Base-by-base conservation (phyloP, 2,888 invertebrate species). In the Alitta virens region DNA sequence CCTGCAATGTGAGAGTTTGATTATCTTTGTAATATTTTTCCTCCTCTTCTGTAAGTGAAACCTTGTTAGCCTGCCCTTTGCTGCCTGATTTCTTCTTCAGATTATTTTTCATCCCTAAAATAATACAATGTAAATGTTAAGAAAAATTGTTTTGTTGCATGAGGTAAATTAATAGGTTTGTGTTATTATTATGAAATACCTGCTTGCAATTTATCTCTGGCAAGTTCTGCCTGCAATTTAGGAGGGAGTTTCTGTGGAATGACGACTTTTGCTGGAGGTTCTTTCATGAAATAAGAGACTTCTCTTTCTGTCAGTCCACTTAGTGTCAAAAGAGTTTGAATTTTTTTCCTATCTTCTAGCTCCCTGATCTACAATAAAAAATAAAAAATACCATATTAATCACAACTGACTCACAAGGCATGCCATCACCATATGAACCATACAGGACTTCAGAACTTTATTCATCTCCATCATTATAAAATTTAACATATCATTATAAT, bases 331-430 rank as follows among this genome's bases (percentile, higher is more conserved):
- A 83, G 66, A 59, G 79, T 77, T 60, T 82, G 80, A 24, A 83
- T 82, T 68, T 81, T 83, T 70, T 83, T 82, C 60, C 82, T 76
- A 64, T 83, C 82, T 64, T 82, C 82, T 50, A 83, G 65, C 64
- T 82, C 82, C 46, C 78, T 71, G 46, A 82, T 80, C 80, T 80
- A 53, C 23, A 43, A 0, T 9, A 7, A 1, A 40, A 16, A 43
- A 18, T 23, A 56, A 43, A 56, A n/a, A n/a, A n/a, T n/a, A n/a
- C n/a, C n/a, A n/a, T n/a, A n/a, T n/a, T n/a, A n/a, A 55, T 2
- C 18, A 27, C 27, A 42, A 33, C 2, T 25, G 51, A 12, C 21
- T 12, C 16, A 16, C 14, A 16, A 16, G 21, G 16, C 21, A 12
- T 12, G 12, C 23, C n/a, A n/a, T n/a, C n/a, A n/a, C n/a, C n/a